These are phyloP conservation scores for Liopterus haemorrhoidalis DNA, from an alignment of 2,888 invertebrate genomes.

Conservation along the genomic window DNA sequence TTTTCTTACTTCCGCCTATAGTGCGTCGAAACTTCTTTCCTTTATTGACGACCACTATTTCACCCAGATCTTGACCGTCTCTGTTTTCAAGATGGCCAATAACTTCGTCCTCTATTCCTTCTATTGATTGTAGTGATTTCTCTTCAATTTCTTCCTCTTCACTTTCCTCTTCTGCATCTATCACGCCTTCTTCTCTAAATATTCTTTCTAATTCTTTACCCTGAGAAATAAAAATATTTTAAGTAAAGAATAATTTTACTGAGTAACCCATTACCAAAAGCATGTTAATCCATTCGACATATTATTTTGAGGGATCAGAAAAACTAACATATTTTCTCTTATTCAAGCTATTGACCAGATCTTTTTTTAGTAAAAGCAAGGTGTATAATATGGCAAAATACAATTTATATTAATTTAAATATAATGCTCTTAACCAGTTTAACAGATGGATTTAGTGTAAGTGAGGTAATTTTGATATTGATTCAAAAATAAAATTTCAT, in stretches of 20 bases:
- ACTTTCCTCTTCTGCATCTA: slow-evolving; percentile 54
- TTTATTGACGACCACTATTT: slow-evolving; percentile 56
- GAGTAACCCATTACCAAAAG: too few species aligned
- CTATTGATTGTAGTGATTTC: slow-evolving; percentile 32
- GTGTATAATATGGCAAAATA: too few species aligned
- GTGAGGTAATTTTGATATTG: too few species aligned
- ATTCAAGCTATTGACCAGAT: slow-evolving; percentile 10
- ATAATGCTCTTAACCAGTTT: too few species aligned
- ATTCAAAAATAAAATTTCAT: too few species aligned
- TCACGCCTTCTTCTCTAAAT: slow-evolving; percentile 65
- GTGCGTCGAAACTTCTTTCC: slow-evolving; percentile 35
- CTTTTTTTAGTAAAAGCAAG: slow-evolving; percentile 7
- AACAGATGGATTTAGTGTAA: too few species aligned
- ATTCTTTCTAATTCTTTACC: slow-evolving; percentile 70
- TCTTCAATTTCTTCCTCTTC: slow-evolving; percentile 42
- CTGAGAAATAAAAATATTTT: slow-evolving; percentile 41
- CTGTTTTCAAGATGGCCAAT: slow-evolving; percentile 63
- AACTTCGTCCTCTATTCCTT: slow-evolving; percentile 45
- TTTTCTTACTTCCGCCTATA: slow-evolving; percentile 31
- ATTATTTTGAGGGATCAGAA: too few species aligned
- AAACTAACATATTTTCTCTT: too few species aligned
- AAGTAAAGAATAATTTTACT: slow-evolving; percentile 10
- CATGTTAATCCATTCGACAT: too few species aligned
- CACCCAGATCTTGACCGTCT: slow-evolving; percentile 54
- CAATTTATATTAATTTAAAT: too few species aligned